Conservation (phyloP, 1,140 invertebrate genomes). For the Pseudomyrmex sp. region DNA sequence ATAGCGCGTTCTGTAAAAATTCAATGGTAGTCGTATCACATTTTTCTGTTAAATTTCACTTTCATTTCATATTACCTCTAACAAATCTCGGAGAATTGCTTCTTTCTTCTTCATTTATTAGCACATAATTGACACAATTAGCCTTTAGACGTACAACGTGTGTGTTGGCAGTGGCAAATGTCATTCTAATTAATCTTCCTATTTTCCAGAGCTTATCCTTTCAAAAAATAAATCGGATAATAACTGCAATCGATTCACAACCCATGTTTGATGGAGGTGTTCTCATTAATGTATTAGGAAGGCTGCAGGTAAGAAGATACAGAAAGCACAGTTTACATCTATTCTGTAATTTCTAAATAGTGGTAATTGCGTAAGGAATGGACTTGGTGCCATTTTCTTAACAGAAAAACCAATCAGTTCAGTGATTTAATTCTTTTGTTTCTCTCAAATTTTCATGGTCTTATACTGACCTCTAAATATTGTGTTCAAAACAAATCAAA, state of each 20-base stretch:
- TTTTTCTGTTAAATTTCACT: too few relatives aligned
- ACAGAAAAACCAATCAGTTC: conserved; percentile 60
- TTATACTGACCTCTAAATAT: background rate
- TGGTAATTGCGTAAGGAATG: too few relatives aligned
- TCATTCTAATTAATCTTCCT: background rate
- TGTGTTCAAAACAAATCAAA: conserved; percentile 3
- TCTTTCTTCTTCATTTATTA: background rate
- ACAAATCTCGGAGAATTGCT: background rate
- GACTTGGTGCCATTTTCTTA: too few relatives aligned
- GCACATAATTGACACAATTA: background rate
- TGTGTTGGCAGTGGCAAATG: background rate
- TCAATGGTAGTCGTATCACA: too few relatives aligned
- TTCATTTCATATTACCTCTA: too few relatives aligned
- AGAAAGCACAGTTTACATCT: background rate
- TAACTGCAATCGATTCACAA: conserved; percentile 97
- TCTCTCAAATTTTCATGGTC: conserved; percentile 15
- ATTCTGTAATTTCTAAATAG: background rate
- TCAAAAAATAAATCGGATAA: conserved; percentile 96
- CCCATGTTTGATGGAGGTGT: conserved; percentile 98
- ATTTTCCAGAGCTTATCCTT: conserved; percentile 92
- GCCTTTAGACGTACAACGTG: background rate
- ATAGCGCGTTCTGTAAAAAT: too few relatives aligned
- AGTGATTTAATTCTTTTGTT: conserved; percentile 66
- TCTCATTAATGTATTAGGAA: conserved; percentile 96
- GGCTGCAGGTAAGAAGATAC: conserved; percentile 91